Evolutionary conservation across 2,888 invertebrate species (phyloP), one percentile per base, ranked within the genome.

Genomic region (Pterostichus niger): DNA sequence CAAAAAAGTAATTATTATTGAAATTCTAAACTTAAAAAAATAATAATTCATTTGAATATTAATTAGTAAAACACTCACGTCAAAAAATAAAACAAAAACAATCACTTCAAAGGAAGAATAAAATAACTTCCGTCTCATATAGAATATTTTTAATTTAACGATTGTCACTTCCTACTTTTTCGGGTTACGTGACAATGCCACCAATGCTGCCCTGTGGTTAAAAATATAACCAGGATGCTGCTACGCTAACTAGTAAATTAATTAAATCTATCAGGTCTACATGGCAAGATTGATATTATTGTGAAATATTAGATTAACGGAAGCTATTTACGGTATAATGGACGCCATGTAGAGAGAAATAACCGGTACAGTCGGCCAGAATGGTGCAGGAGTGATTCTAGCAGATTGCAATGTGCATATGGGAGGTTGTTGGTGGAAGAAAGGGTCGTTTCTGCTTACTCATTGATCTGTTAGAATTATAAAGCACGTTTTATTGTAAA

Each of bases 321-420:
- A 80, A 68, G 68, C 80, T 80, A 80, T 80, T 80, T 80, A 80
- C 68, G 24, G 46, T 13, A 68, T 80, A 80, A 80, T 80, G 68
- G 80, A 17, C 77, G 15, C 35, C 77, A 77, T 56, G 40, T 35
- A 54, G 77, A 33, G 77, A 77, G 33, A 77, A 56, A 56, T 40
- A 77, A n/a, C n/a, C 49, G 49, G n/a, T 13, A n/a, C 7, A 40
- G 40, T 2, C 40, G 40, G 31, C n/a, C 15, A 13, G 24, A 35
- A 64, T n/a, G 15, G 17, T 13, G 35, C 11, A 68, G 35, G 71
- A n/a, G 44, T 6, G 35, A 71, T 71, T 35, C 52, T 52, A 49
- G 0, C n/a, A 13, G 15, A 13, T 49, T 49, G 13, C 49, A 49
- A 10, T 11, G 49, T 31, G 35, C 17, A 59, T 59, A 59, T 17